Evolutionary conservation across 1,140 invertebrate genomes (phyloP), one percentile per base, ranked within the genome.

Genomic region (Micrasema longulum): DNA sequence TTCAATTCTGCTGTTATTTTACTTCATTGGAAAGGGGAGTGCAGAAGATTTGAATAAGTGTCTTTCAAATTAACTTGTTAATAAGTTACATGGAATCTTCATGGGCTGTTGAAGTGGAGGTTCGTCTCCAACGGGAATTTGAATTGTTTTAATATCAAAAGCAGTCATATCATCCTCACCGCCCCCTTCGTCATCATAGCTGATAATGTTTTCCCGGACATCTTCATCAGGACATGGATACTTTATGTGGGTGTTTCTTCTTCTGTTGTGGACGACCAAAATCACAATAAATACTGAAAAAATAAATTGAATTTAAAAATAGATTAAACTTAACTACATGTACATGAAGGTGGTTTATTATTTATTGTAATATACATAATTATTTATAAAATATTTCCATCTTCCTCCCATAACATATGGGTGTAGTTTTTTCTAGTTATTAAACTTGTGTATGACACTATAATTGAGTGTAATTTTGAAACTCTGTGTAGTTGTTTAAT

Each of bases 81-180:
- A 77, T 4, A 31, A 90, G 91, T 91, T 87, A 95, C 94, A 95
- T 79, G 90, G 89, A 82, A 94, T 87, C 88, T 96, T 95, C 76
- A 91, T 87, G 50, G 91, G 89, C 48, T 73, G 74, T 70, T 76
- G 74, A 31, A 67, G 66, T 18, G 71, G 67, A 63, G 71, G 71
- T 22, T 71, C 71, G 52, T 76, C 79, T 69, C 82, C 86, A 41
- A 88, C 81, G 4, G 87, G 87, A 65, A 88, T 89, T 66, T 88
- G 83, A 35, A 91, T 81, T 35, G 87, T 85, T 31, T 85, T 88
- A 53, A 91, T 89, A 77, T 91, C 90, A 79, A 89, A 91, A 36
- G 88, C 87, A 64, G 89, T 88, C 84, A 90, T 89, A 77, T 91
- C 89, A 78, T 91, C 89, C 79, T 91, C 89, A 71, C 82, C 82